These are phyloP conservation scores for Pseudorasbora parva DNA, from an alignment of 2,113 vertebrate genomes.

Conservation along the genomic window DNA sequence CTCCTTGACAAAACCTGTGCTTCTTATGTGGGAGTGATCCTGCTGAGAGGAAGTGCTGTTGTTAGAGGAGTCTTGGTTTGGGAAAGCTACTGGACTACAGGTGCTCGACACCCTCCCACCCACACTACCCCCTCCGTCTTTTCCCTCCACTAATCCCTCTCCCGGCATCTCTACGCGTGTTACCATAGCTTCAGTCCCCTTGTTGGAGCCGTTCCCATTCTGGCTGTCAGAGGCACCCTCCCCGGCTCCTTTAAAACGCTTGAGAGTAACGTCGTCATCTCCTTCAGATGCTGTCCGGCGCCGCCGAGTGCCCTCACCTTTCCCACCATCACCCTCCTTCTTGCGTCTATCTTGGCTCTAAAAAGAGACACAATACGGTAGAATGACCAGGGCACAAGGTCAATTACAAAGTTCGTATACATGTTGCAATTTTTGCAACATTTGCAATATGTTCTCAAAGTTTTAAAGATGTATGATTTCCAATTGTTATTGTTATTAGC, in stretches of 20 bases:
- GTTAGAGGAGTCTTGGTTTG: slow-evolving; percentile 62
- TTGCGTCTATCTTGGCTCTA: slow-evolving; percentile 73
- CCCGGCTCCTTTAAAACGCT: slow-evolving; percentile 86
- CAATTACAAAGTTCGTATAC: not conserved
- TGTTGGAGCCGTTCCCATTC: slow-evolving; percentile 79
- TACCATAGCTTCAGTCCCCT: slow-evolving; percentile 78
- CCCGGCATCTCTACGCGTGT: slow-evolving; percentile 74
- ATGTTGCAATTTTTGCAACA: no score
- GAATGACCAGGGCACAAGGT: not conserved
- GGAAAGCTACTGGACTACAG: slow-evolving; percentile 62
- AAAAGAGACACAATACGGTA: not conserved
- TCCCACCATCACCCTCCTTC: slow-evolving; percentile 82
- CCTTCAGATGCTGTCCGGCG: slow-evolving; percentile 88
- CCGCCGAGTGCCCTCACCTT: slow-evolving; percentile 86
- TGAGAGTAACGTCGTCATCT: slow-evolving; percentile 89
- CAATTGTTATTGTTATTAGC: not conserved
- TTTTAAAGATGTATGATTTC: not conserved
- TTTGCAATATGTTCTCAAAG: not conserved
- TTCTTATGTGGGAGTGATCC: slow-evolving; percentile 84
- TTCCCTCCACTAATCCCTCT: slow-evolving; percentile 25
- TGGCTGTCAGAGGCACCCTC: slow-evolving; percentile 78
- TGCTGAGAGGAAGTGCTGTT: slow-evolving; percentile 74
- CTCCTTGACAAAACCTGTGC: slow-evolving; percentile 91
- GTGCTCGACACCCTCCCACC: slow-evolving; percentile 69
- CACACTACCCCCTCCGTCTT: slow-evolving; percentile 63